These are phyloP conservation scores for Trachelus troglodyta DNA, from an alignment of 2,888 invertebrate genomes.

Conservation along the genomic window DNA sequence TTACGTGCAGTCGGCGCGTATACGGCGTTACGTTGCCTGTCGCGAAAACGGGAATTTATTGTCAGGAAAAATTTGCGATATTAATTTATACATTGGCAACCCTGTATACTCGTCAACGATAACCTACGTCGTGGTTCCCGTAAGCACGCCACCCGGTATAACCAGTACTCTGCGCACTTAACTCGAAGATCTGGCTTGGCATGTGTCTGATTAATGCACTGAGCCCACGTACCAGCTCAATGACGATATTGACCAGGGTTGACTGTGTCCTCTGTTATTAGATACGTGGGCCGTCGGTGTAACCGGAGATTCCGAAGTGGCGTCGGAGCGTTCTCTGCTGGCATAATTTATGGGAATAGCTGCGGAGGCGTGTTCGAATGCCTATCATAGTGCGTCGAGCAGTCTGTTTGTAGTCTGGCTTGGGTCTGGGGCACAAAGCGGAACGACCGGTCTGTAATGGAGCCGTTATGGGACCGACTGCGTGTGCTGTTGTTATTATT, in stretches of 20 bases:
- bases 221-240: slow-evolving; percentile 34
- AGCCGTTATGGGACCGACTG: slow-evolving; percentile 26
- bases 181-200: slow-evolving; percentile 1
- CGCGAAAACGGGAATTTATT: background rate
- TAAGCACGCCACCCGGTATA: background rate
- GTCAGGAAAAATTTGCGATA: slow-evolving; percentile 23
- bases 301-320: slow-evolving; percentile 41
- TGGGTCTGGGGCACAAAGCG: slow-evolving; percentile 24
- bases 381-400: slow-evolving; percentile 33
- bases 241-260: slow-evolving; percentile 52
- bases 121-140: background rate
- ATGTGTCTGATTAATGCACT: slow-evolving; percentile 21
- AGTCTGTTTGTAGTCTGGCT: slow-evolving; percentile 18
- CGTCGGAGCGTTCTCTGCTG: background rate
- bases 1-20: background rate
- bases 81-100: slow-evolving; percentile 29
- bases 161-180: background rate
- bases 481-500: slow-evolving; percentile 10
- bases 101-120: slow-evolving; percentile 11
- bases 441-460: background rate
- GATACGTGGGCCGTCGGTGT: slow-evolving; percentile 46
- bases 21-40: no score
- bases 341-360: slow-evolving; percentile 42
- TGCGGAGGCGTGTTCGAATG: slow-evolving; percentile 36
- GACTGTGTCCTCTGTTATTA: slow-evolving; percentile 45